A percentile compares a stretch with the other conserved stretches of the same genome.
Conservation (phyloP, 2,888 invertebrate species). For the Noctua fimbriata region DNA sequence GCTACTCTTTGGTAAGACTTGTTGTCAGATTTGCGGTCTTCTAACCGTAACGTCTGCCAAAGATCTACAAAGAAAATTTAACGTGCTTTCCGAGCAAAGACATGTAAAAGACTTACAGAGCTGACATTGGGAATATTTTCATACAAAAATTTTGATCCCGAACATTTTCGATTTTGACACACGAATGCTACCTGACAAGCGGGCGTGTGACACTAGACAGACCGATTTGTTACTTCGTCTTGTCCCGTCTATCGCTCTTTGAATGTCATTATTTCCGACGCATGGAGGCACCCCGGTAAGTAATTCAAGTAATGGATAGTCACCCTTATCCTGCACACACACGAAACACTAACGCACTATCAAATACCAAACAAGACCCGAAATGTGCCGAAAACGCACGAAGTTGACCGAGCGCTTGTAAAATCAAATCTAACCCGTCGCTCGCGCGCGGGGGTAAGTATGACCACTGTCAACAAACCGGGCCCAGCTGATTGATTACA, state of each 20-base stretch:
- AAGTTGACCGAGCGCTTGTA: conserved; percentile 54
- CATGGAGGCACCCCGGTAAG: not conserved
- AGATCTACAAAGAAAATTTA: not conserved
- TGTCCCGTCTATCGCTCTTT: not conserved
- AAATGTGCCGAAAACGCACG: conserved; percentile 38
- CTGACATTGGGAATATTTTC: too few species aligned
- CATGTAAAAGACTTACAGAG: too few species aligned
- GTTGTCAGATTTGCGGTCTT: not conserved
- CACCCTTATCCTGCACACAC: not conserved
- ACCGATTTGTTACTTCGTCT: too few species aligned
- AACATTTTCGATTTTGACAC: too few species aligned
- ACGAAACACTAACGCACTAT: not conserved
- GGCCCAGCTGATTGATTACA: conserved; percentile 75
- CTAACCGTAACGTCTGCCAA: not conserved
- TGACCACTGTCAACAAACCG: conserved; percentile 68
- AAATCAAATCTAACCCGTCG: conserved; percentile 64
- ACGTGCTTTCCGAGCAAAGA: too few species aligned
- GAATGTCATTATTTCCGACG: not conserved
- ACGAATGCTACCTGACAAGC: too few species aligned
- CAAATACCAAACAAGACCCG: conserved; percentile 16
- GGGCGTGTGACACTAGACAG: too few species aligned
- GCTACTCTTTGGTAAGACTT: not conserved
- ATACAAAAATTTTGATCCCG: too few species aligned
- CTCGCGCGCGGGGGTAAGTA: conserved; percentile 65
- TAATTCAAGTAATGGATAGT: not conserved